These are phyloP conservation scores for Bradypus variegatus DNA, from an alignment of 2,797 vertebrate species.

Conservation along the genomic window DNA sequence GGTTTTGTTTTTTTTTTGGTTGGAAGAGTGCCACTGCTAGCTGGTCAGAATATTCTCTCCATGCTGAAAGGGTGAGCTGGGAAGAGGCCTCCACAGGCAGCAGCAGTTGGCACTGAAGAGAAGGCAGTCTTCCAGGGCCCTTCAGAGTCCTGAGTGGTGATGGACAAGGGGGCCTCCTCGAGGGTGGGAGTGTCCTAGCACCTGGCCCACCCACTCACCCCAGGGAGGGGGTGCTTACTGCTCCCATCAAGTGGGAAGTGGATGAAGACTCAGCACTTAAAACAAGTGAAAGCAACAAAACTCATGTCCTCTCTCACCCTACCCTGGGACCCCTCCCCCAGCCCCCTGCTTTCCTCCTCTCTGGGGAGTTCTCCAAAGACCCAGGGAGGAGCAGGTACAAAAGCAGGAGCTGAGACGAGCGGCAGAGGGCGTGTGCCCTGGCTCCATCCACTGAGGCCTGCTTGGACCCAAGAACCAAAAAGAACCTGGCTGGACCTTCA, in stretches of 20 bases:
- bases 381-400: too few relatives aligned
- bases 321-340: background rate
- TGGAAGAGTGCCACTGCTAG: background rate
- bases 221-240: too few relatives aligned
- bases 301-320: background rate
- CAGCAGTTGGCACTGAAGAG: background rate
- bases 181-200: background rate
- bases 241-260: background rate
- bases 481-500: background rate
- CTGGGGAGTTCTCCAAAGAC: background rate
- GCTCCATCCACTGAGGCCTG: background rate
- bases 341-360: background rate
- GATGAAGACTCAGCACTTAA: background rate
- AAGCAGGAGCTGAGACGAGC: background rate
- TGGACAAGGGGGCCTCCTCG: background rate
- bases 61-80: background rate
- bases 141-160: background rate
- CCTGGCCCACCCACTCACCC: background rate
- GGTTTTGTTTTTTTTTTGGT: background rate
- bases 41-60: background rate
- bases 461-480: too few relatives aligned
- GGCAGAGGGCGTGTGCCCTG: background rate
- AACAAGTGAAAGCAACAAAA: background rate
- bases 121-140: background rate
- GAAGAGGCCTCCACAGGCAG: background rate